Conservation (phyloP, 2,797 vertebrate genomes). For the Pseudomugil tenellus region DNA sequence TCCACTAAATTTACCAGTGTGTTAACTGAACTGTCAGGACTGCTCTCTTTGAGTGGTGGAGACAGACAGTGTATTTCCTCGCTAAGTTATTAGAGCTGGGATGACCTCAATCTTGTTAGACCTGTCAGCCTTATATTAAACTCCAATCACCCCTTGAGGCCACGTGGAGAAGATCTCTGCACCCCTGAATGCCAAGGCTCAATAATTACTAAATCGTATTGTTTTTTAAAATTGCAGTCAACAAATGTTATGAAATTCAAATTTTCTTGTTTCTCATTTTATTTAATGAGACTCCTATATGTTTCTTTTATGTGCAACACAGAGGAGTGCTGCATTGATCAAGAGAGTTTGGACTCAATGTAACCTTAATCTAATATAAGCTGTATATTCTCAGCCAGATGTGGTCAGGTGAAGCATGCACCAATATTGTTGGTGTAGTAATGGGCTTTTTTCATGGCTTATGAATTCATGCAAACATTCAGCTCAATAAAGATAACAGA, state of each 20-base stretch:
- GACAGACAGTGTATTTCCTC: constrained; percentile 80
- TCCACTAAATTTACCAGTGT: constrained; percentile 83
- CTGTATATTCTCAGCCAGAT: constrained; percentile 38
- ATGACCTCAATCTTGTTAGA: constrained; percentile 82
- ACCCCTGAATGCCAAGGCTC: constrained; percentile 28
- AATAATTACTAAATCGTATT: constrained; percentile 37
- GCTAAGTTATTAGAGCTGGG: constrained; percentile 76
- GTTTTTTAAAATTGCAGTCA: constrained; percentile 64
- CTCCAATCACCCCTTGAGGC: constrained; percentile 66
- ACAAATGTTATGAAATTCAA: constrained; percentile 38
- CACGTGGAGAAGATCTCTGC: constrained; percentile 47
- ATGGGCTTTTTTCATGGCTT: constrained; percentile 23
- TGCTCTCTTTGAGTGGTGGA: constrained; percentile 65
- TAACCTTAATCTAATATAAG: constrained; percentile 12
- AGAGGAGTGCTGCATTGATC: constrained; percentile 16
- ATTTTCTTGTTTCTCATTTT: constrained; percentile 18
- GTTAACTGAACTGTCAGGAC: constrained; percentile 78
- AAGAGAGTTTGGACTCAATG: constrained; percentile 30
- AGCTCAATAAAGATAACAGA: neutral
- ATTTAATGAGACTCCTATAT: constrained; percentile 26
- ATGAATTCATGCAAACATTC: too few relatives aligned
- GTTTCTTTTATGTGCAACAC: constrained; percentile 26
- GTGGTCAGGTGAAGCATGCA: constrained; percentile 26
- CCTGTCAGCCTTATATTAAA: constrained; percentile 80
- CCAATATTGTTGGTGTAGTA: constrained; percentile 24